Percentiles rank a stretch among this genome's conserved stretches.
phyloP scores from a whole-genome alignment of 2,888 invertebrate species.

The Ophioninae sp. region DNA sequence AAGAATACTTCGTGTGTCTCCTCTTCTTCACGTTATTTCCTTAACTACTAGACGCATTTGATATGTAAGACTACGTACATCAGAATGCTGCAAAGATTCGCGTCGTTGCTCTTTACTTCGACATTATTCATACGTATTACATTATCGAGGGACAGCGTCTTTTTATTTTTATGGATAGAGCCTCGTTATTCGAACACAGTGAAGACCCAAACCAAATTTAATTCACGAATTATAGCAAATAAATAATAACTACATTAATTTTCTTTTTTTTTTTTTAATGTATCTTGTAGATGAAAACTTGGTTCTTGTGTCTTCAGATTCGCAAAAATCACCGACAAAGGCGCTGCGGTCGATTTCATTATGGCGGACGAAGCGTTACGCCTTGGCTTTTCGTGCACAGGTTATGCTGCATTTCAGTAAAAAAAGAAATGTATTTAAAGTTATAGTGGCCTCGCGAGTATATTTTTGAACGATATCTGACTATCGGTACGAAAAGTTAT shows the following conservation, averaged over 20 bases:
- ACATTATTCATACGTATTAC: constrained; percentile 35
- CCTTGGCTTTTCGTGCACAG: too few relatives aligned
- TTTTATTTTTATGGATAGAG: not conserved
- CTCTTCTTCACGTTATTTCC: constrained; percentile 20
- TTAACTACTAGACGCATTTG: constrained; percentile 54
- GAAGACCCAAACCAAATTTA: not conserved
- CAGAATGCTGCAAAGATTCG: constrained; percentile 46
- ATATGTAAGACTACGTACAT: constrained; percentile 52
- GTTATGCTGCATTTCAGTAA: too few relatives aligned
- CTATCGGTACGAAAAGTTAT: not conserved
- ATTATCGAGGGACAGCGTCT: constrained; percentile 30
- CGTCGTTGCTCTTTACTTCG: constrained; percentile 14
- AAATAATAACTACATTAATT: not conserved
- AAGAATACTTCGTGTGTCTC: constrained; percentile 13
- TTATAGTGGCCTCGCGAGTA: not conserved
- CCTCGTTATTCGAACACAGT: constrained; percentile 18
- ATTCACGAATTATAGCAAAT: not conserved
- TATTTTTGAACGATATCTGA: not conserved
- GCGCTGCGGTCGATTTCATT: not conserved
- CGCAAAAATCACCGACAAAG: not conserved
- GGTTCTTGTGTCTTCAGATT: not conserved
- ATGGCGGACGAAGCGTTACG: too few relatives aligned
- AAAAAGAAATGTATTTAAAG: not conserved
- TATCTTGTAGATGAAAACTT: not conserved
- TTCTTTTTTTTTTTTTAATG: not conserved